Percentiles rank a stretch among this genome's conserved stretches.
These are phyloP conservation scores for Trichogramma evanescens DNA, from an alignment of 2,888 invertebrate genomes.

Conservation along the genomic window DNA sequence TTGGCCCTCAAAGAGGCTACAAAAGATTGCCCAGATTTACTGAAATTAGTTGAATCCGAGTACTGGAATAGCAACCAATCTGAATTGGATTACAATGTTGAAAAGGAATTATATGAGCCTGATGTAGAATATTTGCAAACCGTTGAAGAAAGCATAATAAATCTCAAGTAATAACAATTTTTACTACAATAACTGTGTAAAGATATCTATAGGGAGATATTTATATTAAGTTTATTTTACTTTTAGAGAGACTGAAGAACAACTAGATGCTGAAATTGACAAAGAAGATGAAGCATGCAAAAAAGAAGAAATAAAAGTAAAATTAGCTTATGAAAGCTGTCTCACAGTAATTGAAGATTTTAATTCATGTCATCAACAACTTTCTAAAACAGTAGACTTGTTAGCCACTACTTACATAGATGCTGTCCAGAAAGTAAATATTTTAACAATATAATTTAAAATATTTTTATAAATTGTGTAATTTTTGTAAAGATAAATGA, in stretches of 20 bases:
- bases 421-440: constrained; percentile 34
- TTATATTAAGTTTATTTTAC: neutral
- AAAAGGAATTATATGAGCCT: constrained; percentile 30
- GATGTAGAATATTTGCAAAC: constrained; percentile 31
- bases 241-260: constrained; percentile 27
- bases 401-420: constrained; percentile 34
- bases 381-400: constrained; percentile 30
- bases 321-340: constrained; percentile 29
- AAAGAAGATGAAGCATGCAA: constrained; percentile 24
- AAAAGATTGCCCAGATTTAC: constrained; percentile 34
- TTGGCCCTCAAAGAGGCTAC: constrained; percentile 30
- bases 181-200: neutral
- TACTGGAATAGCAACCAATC: constrained; percentile 22
- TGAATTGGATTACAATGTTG: constrained; percentile 23
- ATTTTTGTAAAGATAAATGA: neutral
- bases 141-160: constrained; percentile 30
- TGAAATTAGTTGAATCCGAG: constrained; percentile 28
- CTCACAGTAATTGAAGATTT: constrained; percentile 26
- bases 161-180: constrained; percentile 31
- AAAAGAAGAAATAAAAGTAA: constrained; percentile 28
- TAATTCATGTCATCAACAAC: constrained; percentile 26
- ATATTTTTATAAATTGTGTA: neutral
- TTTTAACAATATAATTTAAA: neutral
- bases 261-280: constrained; percentile 30
- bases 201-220: neutral